Conservation (phyloP, 2,113 vertebrate species). For the Tetraodon nigroviridis region DNA sequence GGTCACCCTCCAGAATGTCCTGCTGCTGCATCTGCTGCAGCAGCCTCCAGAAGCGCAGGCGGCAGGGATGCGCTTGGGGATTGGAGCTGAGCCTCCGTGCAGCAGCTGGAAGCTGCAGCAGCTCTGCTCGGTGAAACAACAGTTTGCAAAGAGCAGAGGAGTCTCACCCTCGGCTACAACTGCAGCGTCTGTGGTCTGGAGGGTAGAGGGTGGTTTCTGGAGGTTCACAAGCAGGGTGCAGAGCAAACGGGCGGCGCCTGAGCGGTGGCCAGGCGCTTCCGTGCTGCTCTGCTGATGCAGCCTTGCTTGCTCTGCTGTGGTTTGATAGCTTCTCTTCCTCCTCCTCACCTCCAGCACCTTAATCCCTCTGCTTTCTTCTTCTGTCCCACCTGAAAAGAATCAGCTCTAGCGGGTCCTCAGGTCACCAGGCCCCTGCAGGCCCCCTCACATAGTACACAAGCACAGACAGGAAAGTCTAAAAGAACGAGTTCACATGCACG, state of each 20-base stretch:
- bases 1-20: constrained; percentile 28
- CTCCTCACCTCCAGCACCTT: constrained; percentile 13
- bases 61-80: constrained; percentile 28
- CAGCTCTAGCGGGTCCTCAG: too few relatives aligned
- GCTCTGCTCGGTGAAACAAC: constrained; percentile 19
- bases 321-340: constrained; percentile 29
- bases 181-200: not conserved
- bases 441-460: too few relatives aligned
- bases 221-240: not conserved
- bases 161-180: too few relatives aligned
- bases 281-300: not conserved
- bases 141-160: constrained; percentile 37
- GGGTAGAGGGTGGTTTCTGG: too few relatives aligned
- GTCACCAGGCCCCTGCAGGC: too few relatives aligned
- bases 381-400: not conserved
- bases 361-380: not conserved
- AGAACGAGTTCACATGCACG: too few relatives aligned
- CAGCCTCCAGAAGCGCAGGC: constrained; percentile 24
- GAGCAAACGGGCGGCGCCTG: not conserved
- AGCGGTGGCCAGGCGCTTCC: too few relatives aligned
- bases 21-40: constrained; percentile 35
- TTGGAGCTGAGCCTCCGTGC: not conserved
- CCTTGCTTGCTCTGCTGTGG: constrained; percentile 34
- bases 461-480: too few relatives aligned
- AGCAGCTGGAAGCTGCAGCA: constrained; percentile 28